phyloP scores from a whole-genome alignment of 2,797 vertebrate species.

The Pipistrellus kuhlii region DNA sequence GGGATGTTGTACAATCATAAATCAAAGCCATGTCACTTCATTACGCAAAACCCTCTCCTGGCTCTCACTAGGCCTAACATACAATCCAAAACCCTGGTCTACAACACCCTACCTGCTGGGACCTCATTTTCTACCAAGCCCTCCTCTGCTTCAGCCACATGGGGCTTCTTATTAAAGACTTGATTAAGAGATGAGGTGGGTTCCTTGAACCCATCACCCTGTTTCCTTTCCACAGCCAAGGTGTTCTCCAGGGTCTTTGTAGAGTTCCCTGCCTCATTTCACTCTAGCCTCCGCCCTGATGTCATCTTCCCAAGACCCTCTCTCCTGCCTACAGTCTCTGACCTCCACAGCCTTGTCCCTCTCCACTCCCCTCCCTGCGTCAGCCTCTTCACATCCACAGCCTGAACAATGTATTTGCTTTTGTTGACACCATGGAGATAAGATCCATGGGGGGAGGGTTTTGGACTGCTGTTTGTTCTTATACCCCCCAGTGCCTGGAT shows the following conservation, averaged over 20 bases:
- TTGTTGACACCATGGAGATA: background rate
- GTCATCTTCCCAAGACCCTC: background rate
- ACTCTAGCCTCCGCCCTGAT: background rate
- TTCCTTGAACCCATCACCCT: background rate
- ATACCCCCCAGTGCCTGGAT: background rate
- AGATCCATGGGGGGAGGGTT: background rate
- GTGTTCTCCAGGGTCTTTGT: background rate
- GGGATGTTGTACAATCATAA: background rate
- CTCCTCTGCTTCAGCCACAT: background rate
- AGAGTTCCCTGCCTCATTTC: background rate
- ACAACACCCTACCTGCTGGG: accelerated
- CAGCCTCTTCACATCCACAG: background rate
- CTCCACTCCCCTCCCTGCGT: background rate
- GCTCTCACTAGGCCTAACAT: background rate
- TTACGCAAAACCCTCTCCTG: background rate
- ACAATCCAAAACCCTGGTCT: background rate
- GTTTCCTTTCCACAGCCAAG: background rate
- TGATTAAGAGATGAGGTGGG: no score
- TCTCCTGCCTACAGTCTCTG: background rate
- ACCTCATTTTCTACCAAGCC: background rate
- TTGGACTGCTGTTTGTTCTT: background rate
- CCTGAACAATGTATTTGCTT: background rate
- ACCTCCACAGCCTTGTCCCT: background rate
- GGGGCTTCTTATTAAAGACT: background rate
- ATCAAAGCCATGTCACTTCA: background rate